A percentile compares a stretch with the other conserved stretches of the same genome.
Evolutionary conservation across 2,113 vertebrate species (phyloP).

Genomic region (Callithrix jacchus): DNA sequence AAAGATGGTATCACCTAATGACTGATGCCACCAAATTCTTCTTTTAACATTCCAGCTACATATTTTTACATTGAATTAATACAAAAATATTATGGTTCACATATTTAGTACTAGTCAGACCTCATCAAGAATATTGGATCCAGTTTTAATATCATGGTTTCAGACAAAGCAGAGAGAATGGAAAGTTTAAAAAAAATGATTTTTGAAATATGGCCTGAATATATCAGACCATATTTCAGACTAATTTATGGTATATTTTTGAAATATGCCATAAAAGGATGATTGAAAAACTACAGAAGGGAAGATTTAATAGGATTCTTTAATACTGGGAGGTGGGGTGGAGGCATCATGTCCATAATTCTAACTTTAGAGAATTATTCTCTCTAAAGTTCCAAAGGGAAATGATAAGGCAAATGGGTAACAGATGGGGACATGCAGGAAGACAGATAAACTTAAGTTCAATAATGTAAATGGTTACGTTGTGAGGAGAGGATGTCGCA

Average conservation of each 20-base stretch:
- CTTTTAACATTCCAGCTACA: neutral
- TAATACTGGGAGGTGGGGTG: neutral
- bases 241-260: no score
- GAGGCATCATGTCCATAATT: rapidly evolving
- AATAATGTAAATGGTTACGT: neutral
- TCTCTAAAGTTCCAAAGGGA: neutral
- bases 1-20: neutral
- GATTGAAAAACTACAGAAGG: neutral
- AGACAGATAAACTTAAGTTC: neutral
- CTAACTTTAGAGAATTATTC: no score
- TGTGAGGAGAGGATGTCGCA: neutral
- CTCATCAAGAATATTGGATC: neutral
- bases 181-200: neutral
- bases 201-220: neutral
- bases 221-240: neutral
- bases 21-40: neutral
- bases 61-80: neutral
- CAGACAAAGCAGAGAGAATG: neutral
- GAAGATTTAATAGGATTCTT: neutral
- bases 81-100: neutral
- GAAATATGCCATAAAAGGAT: neutral
- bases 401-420: neutral
- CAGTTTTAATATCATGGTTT: neutral
- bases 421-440: neutral
- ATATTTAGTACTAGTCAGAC: neutral